Percentiles rank a stretch among this genome's conserved stretches.
These are phyloP conservation scores for Chrysolina americana DNA, from an alignment of 2,888 invertebrate genomes.

Conservation along the genomic window DNA sequence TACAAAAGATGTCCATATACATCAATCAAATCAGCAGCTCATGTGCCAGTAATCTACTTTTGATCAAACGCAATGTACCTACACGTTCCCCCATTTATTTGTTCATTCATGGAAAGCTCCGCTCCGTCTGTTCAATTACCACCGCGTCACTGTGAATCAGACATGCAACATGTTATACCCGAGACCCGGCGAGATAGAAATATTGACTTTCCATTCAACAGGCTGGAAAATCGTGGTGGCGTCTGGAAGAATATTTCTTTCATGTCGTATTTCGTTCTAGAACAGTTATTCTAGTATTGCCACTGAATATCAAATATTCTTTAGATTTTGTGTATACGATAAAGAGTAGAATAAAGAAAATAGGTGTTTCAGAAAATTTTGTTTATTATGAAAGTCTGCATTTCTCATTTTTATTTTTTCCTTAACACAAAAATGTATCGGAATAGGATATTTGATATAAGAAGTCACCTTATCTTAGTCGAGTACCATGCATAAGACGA, in stretches of 20 bases:
- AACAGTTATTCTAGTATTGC: background rate
- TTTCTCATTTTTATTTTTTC: no score
- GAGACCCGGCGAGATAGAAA: constrained; percentile 19
- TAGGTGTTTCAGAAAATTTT: no score
- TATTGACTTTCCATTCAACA: constrained; percentile 44
- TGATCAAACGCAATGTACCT: background rate
- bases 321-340: background rate
- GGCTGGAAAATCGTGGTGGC: constrained; percentile 19
- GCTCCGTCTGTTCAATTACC: background rate
- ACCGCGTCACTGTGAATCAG: background rate
- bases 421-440: no score
- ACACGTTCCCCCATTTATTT: background rate
- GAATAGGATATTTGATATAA: no score
- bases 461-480: no score
- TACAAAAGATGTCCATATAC: no score
- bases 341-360: no score
- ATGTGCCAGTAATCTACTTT: background rate
- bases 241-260: constrained; percentile 2
- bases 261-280: background rate
- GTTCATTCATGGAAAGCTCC: constrained; percentile 7
- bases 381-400: no score
- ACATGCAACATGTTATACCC: constrained; percentile 12
- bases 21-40: background rate
- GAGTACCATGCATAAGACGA: no score
- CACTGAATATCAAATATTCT: background rate